Percentiles rank a stretch among this genome's conserved stretches.
These are phyloP conservation scores for Stenolophus ochropezus DNA, from an alignment of 2,888 invertebrate genomes.

Conservation along the genomic window DNA sequence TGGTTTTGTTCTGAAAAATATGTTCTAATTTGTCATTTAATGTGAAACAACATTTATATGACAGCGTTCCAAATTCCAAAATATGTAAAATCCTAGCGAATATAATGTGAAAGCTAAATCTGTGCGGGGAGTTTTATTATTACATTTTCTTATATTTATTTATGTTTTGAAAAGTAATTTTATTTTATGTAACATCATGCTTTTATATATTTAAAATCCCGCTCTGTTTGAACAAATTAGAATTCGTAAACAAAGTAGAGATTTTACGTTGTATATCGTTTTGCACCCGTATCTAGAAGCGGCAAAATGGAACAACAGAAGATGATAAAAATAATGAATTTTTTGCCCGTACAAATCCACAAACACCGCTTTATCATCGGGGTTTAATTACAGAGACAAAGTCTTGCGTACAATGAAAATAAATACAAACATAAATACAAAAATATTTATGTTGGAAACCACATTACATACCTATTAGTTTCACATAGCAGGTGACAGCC, in stretches of 20 bases:
- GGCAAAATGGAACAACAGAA: background rate
- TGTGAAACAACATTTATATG: too few species aligned
- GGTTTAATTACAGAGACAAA: background rate
- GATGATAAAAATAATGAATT: conserved; percentile 11
- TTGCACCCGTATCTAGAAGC: background rate
- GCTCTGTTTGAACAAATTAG: background rate
- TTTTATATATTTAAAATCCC: background rate
- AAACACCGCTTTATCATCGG: background rate
- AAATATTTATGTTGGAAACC: too few species aligned
- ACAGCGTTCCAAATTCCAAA: too few species aligned
- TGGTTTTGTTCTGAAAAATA: too few species aligned
- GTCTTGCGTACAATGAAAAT: background rate
- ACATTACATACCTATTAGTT: too few species aligned
- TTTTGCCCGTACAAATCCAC: background rate
- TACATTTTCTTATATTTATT: background rate
- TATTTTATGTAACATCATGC: background rate
- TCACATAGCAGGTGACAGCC: too few species aligned
- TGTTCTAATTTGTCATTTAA: too few species aligned
- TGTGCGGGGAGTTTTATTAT: too few species aligned
- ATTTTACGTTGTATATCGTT: background rate
- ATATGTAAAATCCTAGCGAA: too few species aligned
- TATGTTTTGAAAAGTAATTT: background rate
- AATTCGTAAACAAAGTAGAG: background rate
- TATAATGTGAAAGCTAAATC: too few species aligned
- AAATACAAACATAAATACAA: background rate